Conservation (phyloP, 2,113 vertebrate species). For the Grantiella picta region DNA sequence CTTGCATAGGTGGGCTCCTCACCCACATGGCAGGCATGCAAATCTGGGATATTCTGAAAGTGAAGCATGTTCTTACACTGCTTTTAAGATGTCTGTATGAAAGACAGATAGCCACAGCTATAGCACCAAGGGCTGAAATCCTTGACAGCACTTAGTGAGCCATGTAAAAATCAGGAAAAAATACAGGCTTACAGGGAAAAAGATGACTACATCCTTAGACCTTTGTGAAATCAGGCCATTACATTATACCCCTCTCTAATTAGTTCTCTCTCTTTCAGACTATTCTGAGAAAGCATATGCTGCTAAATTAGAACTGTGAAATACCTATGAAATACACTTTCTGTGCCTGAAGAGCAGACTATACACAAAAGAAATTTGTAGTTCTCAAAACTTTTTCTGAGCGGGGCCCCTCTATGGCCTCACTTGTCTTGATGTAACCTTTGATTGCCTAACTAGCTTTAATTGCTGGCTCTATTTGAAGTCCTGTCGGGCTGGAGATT, state of each 20-base stretch:
- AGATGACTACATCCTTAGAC: background rate
- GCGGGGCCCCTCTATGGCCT: background rate
- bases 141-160: background rate
- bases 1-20: background rate
- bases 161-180: background rate
- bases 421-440: background rate
- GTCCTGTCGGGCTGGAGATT: background rate
- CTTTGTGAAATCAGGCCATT: background rate
- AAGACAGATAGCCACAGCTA: background rate
- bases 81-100: background rate
- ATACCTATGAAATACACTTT: background rate
- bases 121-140: background rate
- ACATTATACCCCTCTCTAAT: background rate
- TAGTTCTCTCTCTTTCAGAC: background rate
- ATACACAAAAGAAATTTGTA: background rate
- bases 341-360: background rate
- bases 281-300: background rate
- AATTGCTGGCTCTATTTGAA: slow-evolving; percentile 1
- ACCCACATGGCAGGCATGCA: fast-evolving
- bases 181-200: background rate
- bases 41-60: background rate
- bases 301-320: background rate
- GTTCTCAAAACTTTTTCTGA: background rate
- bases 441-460: background rate
- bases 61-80: background rate